Conservation (phyloP, 2,888 invertebrate species). For the Myopa tessellatipennis region DNA sequence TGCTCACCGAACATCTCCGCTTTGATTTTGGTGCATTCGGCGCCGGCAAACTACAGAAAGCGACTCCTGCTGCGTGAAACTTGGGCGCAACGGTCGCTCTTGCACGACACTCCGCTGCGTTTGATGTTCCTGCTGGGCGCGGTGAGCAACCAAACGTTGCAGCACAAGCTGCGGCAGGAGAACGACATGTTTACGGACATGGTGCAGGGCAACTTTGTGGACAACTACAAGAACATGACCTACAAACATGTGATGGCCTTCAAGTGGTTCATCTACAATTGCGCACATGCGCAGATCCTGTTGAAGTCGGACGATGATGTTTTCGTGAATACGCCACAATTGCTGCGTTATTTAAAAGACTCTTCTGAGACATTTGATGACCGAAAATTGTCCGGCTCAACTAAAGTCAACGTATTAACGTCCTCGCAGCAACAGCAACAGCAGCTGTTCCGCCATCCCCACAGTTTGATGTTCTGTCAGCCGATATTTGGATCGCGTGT, state of each 20-base stretch:
- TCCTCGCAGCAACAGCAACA: conserved; percentile 44
- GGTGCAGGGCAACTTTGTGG: conserved; percentile 80
- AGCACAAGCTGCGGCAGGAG: conserved; percentile 69
- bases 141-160: conserved; percentile 65
- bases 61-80: conserved; percentile 77
- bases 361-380: too few species aligned
- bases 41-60: conserved; percentile 74
- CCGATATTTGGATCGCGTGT: conserved; percentile 69
- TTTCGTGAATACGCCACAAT: conserved; percentile 76
- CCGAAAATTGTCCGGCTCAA: too few species aligned
- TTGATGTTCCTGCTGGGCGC: conserved; percentile 77
- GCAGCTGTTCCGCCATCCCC: conserved; percentile 54
- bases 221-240: conserved; percentile 84
- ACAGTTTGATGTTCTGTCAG: conserved; percentile 75
- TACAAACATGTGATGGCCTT: conserved; percentile 86
- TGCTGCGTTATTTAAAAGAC: conserved; percentile 68
- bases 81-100: conserved; percentile 72
- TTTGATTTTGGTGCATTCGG: conserved; percentile 77
- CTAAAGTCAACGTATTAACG: not conserved
- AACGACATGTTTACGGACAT: conserved; percentile 74
- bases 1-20: conserved; percentile 70
- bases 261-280: conserved; percentile 80
- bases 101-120: conserved; percentile 66
- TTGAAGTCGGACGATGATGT: conserved; percentile 84
- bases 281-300: conserved; percentile 75